Base-by-base conservation (phyloP, 2,113 vertebrate genomes). In the Gambusia holbrooki region DNA sequence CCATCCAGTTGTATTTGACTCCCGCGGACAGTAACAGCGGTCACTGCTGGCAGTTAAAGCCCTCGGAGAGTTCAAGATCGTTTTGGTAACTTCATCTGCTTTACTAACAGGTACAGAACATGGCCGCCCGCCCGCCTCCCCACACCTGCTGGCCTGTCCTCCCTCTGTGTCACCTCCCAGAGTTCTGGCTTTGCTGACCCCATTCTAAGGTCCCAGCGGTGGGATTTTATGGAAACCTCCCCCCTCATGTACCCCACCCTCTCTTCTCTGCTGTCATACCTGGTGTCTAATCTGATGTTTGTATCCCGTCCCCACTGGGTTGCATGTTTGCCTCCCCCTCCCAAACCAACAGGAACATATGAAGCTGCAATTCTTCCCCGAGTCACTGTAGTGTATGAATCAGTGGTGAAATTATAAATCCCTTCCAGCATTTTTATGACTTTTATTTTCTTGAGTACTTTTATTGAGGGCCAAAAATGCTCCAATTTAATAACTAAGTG, bases 1-100 rank as follows among this genome's bases (percentile, higher is more conserved):
- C 96, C 95, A 94, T 94, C 92, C 95, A 98, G 97, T 95, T 97
- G 94, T 98, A 97, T 96, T 96, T 97, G 96, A 96, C 96, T 92
- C 96, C 96, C 92, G 92, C 94, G 93, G 97, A 97, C 95, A 96
- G 94, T 98, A 96, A 95, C 94, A 95, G 96, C 94, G 96, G 95
- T 93, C 92, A 94, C 89, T 96, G 96, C 94, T 97, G 97, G 96
- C 96, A 96, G 94, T 95, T 97, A 97, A 98, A 97, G 95, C 96
- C 96, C 93, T 95, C 94, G 96, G 96, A 96, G 95, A 97, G 95
- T 94, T 95, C 96, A 90, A 95, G 96, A 93, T 97, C 95, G 77
- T 96, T 95, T 95, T 96, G 97, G 96, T 98, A 97, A 96, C 95
- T 81, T 80, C 95, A 77, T 92, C 94, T 90, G 88, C 93, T 90